These are phyloP conservation scores for Eueremaeus valkanovi DNA, from an alignment of 2,888 invertebrate genomes.

Conservation along the genomic window DNA sequence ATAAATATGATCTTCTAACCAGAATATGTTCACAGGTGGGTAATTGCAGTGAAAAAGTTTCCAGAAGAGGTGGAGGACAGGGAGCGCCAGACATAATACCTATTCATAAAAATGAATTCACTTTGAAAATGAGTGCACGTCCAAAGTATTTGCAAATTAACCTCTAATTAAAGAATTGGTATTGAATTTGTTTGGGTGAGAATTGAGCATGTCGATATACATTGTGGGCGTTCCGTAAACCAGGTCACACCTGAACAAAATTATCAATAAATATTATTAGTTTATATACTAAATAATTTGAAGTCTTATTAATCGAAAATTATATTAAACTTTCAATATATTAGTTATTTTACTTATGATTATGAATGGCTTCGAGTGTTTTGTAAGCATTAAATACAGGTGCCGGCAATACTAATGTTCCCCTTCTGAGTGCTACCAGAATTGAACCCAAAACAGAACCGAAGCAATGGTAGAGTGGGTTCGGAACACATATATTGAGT, in stretches of 20 bases:
- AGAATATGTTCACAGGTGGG: slow-evolving; percentile 54
- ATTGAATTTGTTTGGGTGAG: background rate
- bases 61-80: slow-evolving; percentile 59
- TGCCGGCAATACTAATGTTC: background rate
- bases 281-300: too few relatives aligned
- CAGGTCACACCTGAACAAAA: slow-evolving; percentile 63
- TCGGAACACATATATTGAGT: slow-evolving; percentile 34
- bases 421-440: background rate
- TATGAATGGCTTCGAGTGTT: slow-evolving; percentile 16
- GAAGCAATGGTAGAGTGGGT: slow-evolving; percentile 43
- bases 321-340: slow-evolving; percentile 28
- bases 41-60: slow-evolving; percentile 53
- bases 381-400: background rate
- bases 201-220: slow-evolving; percentile 69
- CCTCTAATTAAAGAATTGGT: background rate
- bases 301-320: slow-evolving; percentile 15
- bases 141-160: background rate
- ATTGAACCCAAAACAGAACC: slow-evolving; percentile 40
- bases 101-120: too few relatives aligned
- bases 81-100: slow-evolving; percentile 63
- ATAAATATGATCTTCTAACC: too few relatives aligned
- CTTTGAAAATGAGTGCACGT: background rate
- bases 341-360: slow-evolving; percentile 39
- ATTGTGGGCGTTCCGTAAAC: slow-evolving; percentile 79
- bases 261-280: too few relatives aligned